Base-by-base conservation (phyloP, 2,888 invertebrate species). In the Caradrina kadenii region DNA sequence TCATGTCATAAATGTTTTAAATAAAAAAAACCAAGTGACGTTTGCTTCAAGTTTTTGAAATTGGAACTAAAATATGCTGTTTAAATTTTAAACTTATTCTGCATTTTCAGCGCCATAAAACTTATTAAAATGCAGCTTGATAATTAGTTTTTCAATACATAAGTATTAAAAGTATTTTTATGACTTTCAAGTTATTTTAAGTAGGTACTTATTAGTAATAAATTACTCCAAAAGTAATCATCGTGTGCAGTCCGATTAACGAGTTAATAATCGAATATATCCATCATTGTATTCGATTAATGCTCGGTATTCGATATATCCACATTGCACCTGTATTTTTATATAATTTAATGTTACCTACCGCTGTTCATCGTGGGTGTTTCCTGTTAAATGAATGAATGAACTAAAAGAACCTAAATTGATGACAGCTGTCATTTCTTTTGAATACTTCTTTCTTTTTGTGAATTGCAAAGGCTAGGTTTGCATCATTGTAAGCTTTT, bases 241-340 rank as follows among this genome's bases (percentile, higher is more conserved):
- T 50, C n/a, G 56, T 42, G 26, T 61, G 56, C 56, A 61, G 48
- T 54, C 50, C 56, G 68, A 68, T 68, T 62, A 73, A 59, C 61
- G 58, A 73, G 54, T 55, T 35, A 73, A 68, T 68, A 68, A 73
- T 79, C 58, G 54, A 64, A 55, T 69, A 52, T 56, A 52, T 68
- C 45, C 58, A 61, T 73, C 58, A 62, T 59, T 70, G 53, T 52
- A 59, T 69, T 69, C 48, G 35, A 62, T 75, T 45, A 59, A 53
- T 48, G 39, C 7, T 45, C 49, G 54, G 58, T 62, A 73, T 65
- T 59, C 59, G 19, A 56, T 63, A 48, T 42, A 74, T 48, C 50
- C 49, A 61, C 68, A 48, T 68, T 78, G 61, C 79, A 76, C 68
- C 79, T 73, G 63, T 68, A 58, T 63, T 65, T 45, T 48, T n/a